Evolutionary conservation across 2,797 vertebrate species (phyloP).

Genomic region (Calcarius lapponicus): DNA sequence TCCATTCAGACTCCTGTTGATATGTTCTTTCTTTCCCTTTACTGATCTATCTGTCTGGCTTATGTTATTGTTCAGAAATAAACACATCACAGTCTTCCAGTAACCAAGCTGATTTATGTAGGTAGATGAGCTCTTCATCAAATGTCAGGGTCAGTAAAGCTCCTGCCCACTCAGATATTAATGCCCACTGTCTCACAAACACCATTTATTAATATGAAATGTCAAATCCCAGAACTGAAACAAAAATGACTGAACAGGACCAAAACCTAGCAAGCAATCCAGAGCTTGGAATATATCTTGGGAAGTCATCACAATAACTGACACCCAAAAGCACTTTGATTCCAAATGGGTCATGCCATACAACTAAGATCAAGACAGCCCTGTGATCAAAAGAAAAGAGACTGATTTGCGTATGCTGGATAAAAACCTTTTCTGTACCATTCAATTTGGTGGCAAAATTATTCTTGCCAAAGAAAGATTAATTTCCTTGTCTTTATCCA

Average conservation of each 20-base stretch:
- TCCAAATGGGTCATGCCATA: not conserved
- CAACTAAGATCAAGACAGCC: not conserved
- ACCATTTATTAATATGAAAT: conserved; percentile 26
- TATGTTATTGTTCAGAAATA: conserved; percentile 40
- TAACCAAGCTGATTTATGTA: not conserved
- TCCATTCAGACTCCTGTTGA: conserved; percentile 48
- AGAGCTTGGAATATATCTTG: not conserved
- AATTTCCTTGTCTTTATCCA: not conserved
- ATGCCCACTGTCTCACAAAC: not conserved
- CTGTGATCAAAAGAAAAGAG: not conserved
- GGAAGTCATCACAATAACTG: not conserved
- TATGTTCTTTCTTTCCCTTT: conserved; percentile 27
- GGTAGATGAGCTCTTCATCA: conserved; percentile 8
- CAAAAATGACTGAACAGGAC: not conserved
- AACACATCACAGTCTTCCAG: conserved; percentile 12
- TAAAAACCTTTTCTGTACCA: not conserved
- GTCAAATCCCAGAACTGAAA: not conserved
- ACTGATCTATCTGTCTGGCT: conserved; percentile 47
- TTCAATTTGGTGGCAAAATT: not conserved
- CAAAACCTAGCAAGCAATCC: not conserved
- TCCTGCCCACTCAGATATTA: not conserved
- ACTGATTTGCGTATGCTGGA: not conserved
- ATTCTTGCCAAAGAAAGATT: not conserved
- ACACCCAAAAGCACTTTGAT: not conserved
- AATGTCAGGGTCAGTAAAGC: not conserved